phyloP scores from a whole-genome alignment of 2,888 invertebrate species.

The Cheilosia variabilis region DNA sequence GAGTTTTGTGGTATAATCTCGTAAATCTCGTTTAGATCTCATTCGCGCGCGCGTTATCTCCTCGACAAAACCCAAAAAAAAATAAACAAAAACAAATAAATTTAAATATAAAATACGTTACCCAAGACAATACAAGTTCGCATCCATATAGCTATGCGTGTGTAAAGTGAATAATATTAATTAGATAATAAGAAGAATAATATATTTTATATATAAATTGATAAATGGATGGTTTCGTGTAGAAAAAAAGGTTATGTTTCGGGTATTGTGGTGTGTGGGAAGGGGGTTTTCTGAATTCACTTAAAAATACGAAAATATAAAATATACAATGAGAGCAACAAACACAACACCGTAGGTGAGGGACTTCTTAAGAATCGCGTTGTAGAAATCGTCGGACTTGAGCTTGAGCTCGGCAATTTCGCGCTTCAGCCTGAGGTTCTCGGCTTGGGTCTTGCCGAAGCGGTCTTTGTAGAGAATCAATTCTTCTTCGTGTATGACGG shows the following conservation, averaged over 20 bases:
- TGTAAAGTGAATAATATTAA: conserved; percentile 60
- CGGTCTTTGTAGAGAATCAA: conserved; percentile 83
- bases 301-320: conserved; percentile 79
- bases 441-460: conserved; percentile 80
- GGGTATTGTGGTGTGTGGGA: too few species aligned
- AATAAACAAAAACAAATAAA: too few species aligned
- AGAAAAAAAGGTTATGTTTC: conserved; percentile 48
- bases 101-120: background rate
- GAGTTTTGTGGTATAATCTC: conserved; percentile 42
- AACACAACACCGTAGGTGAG: conserved; percentile 80
- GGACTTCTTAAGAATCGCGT: conserved; percentile 77
- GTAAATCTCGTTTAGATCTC: conserved; percentile 47
- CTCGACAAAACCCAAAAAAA: conserved; percentile 22
- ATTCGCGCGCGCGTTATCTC: conserved; percentile 26
- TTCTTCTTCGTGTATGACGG: conserved; percentile 82
- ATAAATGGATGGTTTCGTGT: conserved; percentile 68
- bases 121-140: conserved; percentile 44
- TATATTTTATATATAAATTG: conserved; percentile 60
- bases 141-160: conserved; percentile 23
- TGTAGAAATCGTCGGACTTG: conserved; percentile 76
- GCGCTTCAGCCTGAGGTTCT: conserved; percentile 80
- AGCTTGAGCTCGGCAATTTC: conserved; percentile 80
- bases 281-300: conserved; percentile 43
- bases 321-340: conserved; percentile 81
- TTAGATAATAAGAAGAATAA: conserved; percentile 59